A percentile compares a stretch with the other conserved stretches of the same genome.
phyloP scores from a whole-genome alignment of 2,797 vertebrate genomes.

The Brachyalestes nurse region DNA sequence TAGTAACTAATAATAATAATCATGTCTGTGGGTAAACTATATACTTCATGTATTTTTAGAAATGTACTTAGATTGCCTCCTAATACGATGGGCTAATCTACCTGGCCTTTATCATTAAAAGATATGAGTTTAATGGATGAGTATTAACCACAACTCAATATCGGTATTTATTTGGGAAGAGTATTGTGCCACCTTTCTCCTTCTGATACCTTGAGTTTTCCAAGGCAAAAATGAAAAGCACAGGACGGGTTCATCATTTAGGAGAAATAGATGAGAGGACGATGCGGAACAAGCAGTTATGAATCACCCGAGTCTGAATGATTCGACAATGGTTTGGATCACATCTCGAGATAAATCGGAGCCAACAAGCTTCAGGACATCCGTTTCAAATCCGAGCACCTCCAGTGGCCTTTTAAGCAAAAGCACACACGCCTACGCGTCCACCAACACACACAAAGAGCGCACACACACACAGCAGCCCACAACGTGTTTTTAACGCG shows the following conservation, averaged over 20 bases:
- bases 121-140: background rate
- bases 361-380: conserved; percentile 50
- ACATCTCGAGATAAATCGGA: conserved; percentile 2
- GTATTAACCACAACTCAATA: no score
- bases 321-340: conserved; percentile 43
- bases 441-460: conserved; percentile 2
- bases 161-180: no score
- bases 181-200: no score
- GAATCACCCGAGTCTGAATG: conserved; percentile 31
- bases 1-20: no score
- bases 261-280: background rate
- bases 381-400: conserved; percentile 51
- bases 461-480: background rate
- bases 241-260: background rate
- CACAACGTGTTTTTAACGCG: conserved; percentile 50
- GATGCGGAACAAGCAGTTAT: conserved; percentile 37
- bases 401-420: conserved; percentile 39
- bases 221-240: no score
- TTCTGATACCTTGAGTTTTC: no score
- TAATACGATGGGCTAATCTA: background rate
- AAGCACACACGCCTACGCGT: conserved; percentile 28
- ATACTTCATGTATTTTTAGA: background rate
- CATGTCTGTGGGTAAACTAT: background rate
- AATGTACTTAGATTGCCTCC: background rate
- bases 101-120: background rate